Base-by-base conservation (phyloP, 1,140 invertebrate species). In the Diuraphis noxia region DNA sequence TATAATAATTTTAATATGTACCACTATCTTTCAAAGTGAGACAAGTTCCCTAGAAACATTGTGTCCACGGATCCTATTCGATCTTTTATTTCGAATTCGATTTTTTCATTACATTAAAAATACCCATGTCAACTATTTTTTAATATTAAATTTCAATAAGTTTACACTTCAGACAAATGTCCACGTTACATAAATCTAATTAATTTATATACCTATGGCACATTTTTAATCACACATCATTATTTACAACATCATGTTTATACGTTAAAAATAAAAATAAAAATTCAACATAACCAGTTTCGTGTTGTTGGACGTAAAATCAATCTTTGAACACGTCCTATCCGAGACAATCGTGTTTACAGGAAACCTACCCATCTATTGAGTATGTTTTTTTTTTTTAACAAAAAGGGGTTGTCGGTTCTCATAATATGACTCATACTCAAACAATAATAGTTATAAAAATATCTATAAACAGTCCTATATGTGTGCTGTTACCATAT, bases 371-470 rank as follows among this genome's bases (percentile, higher is more conserved):
- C 43, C 43, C 34, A 46, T 52, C n/a, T 34, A 86, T n/a, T n/a
- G 34, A 52, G 25, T 10, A 46, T 46, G 19, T 72, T 86, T 86
- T 38, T 87, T 21, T n/a, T 52, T 87, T 13, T 30, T n/a, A 56
- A 25, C 17, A 13, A 87, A 87, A 88, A 88, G 49, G 86, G 86
- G 63, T 40, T 25, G 25, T 40, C 30, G 49, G 86, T 88, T 88
- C 86, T 38, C 86, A 88, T 63, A 52, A 9, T 25, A 41, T 82
- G 56, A 85, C 41, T 85, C 13, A 38, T 3, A 63, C 25, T 17
- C 86, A 40, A 88, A 40, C 23, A 40, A 63, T 21, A 63, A 56
- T 88, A 49, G 3, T 34, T 52, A 86, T 36, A 86, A 34, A 43
- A 85, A 84, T 13, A 30, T n/a, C 40, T 86, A 36, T 52, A 38